Base-by-base conservation (phyloP, 2,113 vertebrate species). In the Corynorhinus townsendii region DNA sequence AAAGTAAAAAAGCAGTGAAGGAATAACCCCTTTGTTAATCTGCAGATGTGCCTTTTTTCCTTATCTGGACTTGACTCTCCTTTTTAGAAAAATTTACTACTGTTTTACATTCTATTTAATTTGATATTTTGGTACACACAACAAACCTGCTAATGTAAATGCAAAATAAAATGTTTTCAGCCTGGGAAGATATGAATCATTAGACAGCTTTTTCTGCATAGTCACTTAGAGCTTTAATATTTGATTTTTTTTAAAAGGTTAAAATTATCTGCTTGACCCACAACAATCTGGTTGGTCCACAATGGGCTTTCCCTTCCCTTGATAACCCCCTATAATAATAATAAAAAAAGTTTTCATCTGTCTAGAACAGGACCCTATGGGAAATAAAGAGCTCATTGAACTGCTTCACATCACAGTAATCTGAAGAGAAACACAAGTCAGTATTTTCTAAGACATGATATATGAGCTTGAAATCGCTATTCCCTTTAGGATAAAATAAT, bases 381-480 rank as follows among this genome's bases (percentile, higher is more conserved):
- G 83, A 96, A 89, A 91, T 89, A 91, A 96, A 76, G 45, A 66
- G 11, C 33, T 84, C 59, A 75, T 38, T 88, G 79, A 85, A 86
- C 64, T 79, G 33, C 56, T 88, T 79, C 75, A 38, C 62, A 91
- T 89, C 43, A 68, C 9, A 43, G 76, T 69, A 83, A 93, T 93
- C n/a, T 82, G 40, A 87, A 76, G 17, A 92, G 59, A 93, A 93
- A 45, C 11, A 69, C n/a, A 90, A 95, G 35, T 82, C 71, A 64
- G 12, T 35, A 2, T 86, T 76, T 89, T 68, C 45, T n/a, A 75
- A 92, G n/a, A 69, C 77, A 80, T 92, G 43, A 59, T 91, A 52
- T 88, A 92, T 87, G 73, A 47, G 24, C 15, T 90, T 81, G 45
- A 45, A 86, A 71, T 79, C 38, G 33, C 22, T 91, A 84, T 88